phyloP scores from a whole-genome alignment of 2,113 vertebrate genomes.

The Collichthys lucidus region DNA sequence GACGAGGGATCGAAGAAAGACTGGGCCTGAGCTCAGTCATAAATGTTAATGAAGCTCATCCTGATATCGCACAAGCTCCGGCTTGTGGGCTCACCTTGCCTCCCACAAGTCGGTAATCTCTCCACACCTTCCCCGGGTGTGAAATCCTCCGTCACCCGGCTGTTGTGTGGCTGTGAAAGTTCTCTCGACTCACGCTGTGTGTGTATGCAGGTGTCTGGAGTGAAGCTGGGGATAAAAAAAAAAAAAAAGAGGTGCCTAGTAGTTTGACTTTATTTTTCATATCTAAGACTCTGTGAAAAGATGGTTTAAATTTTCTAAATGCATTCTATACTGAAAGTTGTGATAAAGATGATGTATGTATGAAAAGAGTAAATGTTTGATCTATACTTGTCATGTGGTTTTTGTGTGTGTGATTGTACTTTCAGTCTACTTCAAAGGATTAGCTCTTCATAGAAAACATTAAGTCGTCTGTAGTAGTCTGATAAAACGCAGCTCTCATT shows the following conservation, averaged over 20 bases:
- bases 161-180: constrained; percentile 36
- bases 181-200: constrained; percentile 42
- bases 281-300: constrained; percentile 31
- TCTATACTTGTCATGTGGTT: constrained; percentile 16
- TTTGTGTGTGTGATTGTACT: neutral
- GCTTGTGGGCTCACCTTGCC: constrained; percentile 22
- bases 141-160: constrained; percentile 40
- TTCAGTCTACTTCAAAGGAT: neutral
- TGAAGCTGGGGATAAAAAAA: constrained; percentile 26
- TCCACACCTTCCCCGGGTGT: neutral
- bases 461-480: neutral
- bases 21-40: neutral
- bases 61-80: constrained; percentile 41
- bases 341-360: constrained; percentile 42
- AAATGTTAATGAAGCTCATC: constrained; percentile 47
- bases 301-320: constrained; percentile 61
- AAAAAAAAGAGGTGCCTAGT: constrained; percentile 60
- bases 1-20: constrained; percentile 1
- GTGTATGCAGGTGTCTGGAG: constrained; percentile 32
- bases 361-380: constrained; percentile 59
- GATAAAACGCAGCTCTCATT: neutral
- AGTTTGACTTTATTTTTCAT: constrained; percentile 66
- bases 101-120: constrained; percentile 9
- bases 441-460: neutral
- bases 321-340: constrained; percentile 56